A percentile compares a stretch with the other conserved stretches of the same genome.
Evolutionary conservation across 2,797 vertebrate genomes (phyloP).

Genomic region (Paramormyrops hopkinsi): DNA sequence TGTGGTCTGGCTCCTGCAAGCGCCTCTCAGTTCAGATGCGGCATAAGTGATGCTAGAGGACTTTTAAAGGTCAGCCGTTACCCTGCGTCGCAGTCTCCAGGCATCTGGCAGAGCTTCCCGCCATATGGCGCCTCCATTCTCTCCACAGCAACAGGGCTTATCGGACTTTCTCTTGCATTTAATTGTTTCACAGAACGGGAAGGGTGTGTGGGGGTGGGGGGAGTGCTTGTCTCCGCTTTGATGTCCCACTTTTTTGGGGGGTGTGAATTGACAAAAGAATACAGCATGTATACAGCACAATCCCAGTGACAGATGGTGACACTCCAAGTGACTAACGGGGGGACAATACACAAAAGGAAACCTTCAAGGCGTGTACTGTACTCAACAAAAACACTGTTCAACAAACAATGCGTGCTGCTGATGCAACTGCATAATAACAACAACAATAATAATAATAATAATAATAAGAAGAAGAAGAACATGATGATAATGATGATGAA

Average conservation of each 20-base stretch:
- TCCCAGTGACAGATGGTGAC: slow-evolving; percentile 19
- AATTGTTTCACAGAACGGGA: neutral
- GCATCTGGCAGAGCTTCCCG: slow-evolving; percentile 47
- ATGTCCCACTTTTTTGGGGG: neutral
- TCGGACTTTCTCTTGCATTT: slow-evolving; percentile 2
- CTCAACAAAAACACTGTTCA: neutral
- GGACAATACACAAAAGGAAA: slow-evolving; percentile 5
- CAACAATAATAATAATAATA: neutral
- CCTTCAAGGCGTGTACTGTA: neutral
- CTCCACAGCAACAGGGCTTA: slow-evolving; percentile 35
- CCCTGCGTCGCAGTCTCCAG: slow-evolving; percentile 47
- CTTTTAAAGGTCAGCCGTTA: slow-evolving; percentile 48
- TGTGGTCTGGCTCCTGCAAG: slow-evolving; percentile 3
- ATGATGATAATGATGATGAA: neutral
- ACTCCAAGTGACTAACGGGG: slow-evolving; percentile 15
- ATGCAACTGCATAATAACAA: neutral
- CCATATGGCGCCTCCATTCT: slow-evolving; percentile 51
- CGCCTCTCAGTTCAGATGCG: neutral
- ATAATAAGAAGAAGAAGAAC: neutral
- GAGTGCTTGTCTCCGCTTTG: neutral
- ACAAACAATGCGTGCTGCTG: neutral
- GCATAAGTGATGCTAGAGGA: neutral
- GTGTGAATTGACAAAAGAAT: neutral
- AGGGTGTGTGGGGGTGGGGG: neutral
- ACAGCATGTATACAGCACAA: slow-evolving; percentile 5